A percentile compares a stretch with the other conserved stretches of the same genome.
Conservation (phyloP, 2,888 invertebrate species). For the Tridacna gigas region DNA sequence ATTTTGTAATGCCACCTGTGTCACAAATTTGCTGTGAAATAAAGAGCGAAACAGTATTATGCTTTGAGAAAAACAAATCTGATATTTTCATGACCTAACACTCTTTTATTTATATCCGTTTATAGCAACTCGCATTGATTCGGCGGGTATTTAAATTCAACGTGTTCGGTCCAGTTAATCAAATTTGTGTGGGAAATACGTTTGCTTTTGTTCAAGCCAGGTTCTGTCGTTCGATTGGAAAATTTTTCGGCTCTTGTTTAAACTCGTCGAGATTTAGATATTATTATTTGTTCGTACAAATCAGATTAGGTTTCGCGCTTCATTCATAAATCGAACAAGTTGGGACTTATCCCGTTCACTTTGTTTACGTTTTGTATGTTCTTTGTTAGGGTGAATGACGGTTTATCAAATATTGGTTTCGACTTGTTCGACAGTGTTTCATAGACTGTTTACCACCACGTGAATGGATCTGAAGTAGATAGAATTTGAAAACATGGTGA, state of each 20-base stretch:
- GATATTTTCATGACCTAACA: no score
- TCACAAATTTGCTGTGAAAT: no score
- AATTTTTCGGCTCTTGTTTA: constrained; percentile 30
- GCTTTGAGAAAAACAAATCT: no score
- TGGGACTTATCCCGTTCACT: constrained; percentile 21
- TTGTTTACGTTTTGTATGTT: constrained; percentile 30
- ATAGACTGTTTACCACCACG: no score
- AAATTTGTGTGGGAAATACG: constrained; percentile 59
- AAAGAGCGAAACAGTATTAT: no score
- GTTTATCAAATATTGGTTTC: constrained; percentile 1
- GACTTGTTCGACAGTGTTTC: neutral
- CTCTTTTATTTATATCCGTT: constrained; percentile 49
- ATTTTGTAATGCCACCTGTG: no score
- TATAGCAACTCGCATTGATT: constrained; percentile 56
- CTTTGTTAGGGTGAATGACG: constrained; percentile 14
- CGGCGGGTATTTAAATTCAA: constrained; percentile 66
- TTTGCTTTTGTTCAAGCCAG: constrained; percentile 43
- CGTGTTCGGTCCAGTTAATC: constrained; percentile 61
- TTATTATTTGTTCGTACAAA: constrained; percentile 44
- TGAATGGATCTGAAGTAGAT: no score
- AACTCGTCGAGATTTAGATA: constrained; percentile 39
- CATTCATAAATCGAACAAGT: constrained; percentile 62
- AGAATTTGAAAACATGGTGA: no score
- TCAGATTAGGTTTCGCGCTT: constrained; percentile 49
- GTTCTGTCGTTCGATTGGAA: constrained; percentile 43